Evolutionary conservation across 2,888 invertebrate genomes (phyloP).

Genomic region (Psylliodes chrysocephalus): DNA sequence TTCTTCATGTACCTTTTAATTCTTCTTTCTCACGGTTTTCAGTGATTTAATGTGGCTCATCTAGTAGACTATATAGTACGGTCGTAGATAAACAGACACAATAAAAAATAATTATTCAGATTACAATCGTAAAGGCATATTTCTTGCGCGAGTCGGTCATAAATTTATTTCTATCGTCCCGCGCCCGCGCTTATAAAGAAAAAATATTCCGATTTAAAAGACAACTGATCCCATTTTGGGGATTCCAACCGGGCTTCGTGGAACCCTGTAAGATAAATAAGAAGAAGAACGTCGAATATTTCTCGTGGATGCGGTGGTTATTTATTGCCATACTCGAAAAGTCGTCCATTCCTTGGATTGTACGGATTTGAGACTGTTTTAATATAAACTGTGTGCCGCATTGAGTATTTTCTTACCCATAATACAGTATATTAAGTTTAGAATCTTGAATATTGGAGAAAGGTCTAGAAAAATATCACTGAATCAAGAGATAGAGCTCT

Average conservation of each 20-base stretch:
- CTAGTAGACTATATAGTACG: too few relatives aligned
- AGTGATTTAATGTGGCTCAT: too few relatives aligned
- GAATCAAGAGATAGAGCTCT: too few relatives aligned
- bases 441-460: too few relatives aligned
- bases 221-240: slow-evolving; percentile 31
- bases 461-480: too few relatives aligned
- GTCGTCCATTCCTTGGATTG: slow-evolving; percentile 21
- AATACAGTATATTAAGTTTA: too few relatives aligned
- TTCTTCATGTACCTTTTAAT: too few relatives aligned
- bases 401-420: too few relatives aligned
- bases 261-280: slow-evolving; percentile 17
- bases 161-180: slow-evolving; percentile 8
- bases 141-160: slow-evolving; percentile 10
- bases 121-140: slow-evolving; percentile 23
- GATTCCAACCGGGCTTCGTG: slow-evolving; percentile 25
- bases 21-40: too few relatives aligned
- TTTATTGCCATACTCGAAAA: slow-evolving; percentile 26
- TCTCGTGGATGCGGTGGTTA: slow-evolving; percentile 21
- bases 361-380: slow-evolving; percentile 18
- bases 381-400: neutral
- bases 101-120: slow-evolving; percentile 29
- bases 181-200: slow-evolving; percentile 22
- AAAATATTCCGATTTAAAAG: slow-evolving; percentile 29
- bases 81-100: slow-evolving; percentile 15
- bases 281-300: slow-evolving; percentile 21